Evolutionary conservation across 2,888 invertebrate genomes (phyloP), one percentile per base, ranked within the genome.

Genomic region (Cremastobaeus sp.): DNA sequence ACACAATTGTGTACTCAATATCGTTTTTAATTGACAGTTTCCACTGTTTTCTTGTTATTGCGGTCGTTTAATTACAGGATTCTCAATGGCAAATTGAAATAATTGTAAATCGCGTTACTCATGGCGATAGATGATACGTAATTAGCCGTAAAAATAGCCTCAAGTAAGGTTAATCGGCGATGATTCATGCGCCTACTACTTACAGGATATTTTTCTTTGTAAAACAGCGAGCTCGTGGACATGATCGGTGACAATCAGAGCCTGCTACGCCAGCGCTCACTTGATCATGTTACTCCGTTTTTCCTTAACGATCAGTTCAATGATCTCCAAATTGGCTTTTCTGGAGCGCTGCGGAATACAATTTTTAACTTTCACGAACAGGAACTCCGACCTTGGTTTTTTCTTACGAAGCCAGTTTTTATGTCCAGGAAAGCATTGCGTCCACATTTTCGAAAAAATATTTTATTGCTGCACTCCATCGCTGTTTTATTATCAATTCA

Each of bases 221-320:
- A 86, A 77, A 86, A 86, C 59, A 86, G 82, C 73, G 86, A 86
- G 74, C 84, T 86, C 69, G 85, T 84, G 82, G 86, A 86, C 86
- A 86, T 86, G 82, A 70, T 73, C 52, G 73, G 60, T 55, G 66
- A 62, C 60, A 72, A 45, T 59, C 59, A 37, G 39, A 14, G 59
- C 18, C 45, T 64, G 64, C 41, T 35, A 50, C 35, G 39, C 8
- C 8, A 45, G 34, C 39, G 48, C 47, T 34, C 65, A 48, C 65
- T 65, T 52, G 28, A 54, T 65, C 72, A 65, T 72, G 57, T 14
- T 72, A 59, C 45, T 39, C 28, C n/a, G 41, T 50, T 62, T 68
- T 70, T 55, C 34, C 11, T 34, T 45, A 15, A 9, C 57, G 65
- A 43, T 41, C 64, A 52, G 69, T 74, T 64, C 65, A 69, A 64